Evolutionary conservation across 2,113 vertebrate species (phyloP).

Genomic region (Spilogale gracilis): DNA sequence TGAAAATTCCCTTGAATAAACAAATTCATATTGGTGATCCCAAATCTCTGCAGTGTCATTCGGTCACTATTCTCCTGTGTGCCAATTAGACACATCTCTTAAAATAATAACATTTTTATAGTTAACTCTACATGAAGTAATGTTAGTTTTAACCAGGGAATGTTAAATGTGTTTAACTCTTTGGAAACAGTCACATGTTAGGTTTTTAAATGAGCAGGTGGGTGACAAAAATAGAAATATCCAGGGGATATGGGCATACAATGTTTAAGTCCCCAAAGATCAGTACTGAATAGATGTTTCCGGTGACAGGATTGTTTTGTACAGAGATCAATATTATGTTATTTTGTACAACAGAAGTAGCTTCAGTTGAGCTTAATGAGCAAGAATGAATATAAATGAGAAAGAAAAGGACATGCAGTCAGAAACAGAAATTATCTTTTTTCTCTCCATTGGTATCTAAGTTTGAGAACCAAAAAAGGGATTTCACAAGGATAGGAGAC

Average conservation of each 20-base stretch:
- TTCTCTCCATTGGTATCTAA: neutral
- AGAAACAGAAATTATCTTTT: neutral
- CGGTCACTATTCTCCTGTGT: conserved; percentile 43
- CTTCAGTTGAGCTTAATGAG: neutral
- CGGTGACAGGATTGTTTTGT: neutral
- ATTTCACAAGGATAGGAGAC: neutral
- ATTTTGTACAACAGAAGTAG: neutral
- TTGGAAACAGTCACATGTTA: neutral
- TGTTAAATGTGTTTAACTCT: neutral
- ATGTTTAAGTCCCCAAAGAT: neutral
- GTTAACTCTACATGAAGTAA: neutral
- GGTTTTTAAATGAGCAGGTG: neutral
- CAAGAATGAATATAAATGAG: neutral
- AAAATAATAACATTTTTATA: neutral
- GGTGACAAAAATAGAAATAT: conserved; percentile 26
- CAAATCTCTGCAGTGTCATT: conserved; percentile 19
- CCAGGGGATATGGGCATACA: neutral
- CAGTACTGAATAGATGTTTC: neutral
- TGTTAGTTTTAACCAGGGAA: neutral
- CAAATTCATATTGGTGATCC: neutral
- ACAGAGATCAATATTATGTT: conserved; percentile 9
- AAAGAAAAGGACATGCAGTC: neutral
- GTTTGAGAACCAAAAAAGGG: neutral
- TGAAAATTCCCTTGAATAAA: neutral
- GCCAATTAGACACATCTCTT: conserved; percentile 26